Base-by-base conservation (phyloP, 2,797 vertebrate genomes). In the Coregonus ussuriensis region DNA sequence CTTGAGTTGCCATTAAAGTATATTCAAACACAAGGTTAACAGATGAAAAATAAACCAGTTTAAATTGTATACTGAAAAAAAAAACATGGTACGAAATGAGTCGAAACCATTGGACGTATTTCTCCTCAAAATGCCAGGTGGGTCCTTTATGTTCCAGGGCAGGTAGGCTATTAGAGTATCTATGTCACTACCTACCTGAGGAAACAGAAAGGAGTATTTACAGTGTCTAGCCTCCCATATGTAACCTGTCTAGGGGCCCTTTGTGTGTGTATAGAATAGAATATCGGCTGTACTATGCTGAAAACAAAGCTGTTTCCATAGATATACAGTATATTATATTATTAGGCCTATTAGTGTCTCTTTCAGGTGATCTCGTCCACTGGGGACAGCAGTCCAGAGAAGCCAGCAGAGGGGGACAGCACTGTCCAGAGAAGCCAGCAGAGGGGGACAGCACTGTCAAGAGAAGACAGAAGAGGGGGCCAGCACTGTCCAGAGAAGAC, bases 391-490 rank as follows among this genome's bases (percentile, higher is more conserved):
- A 33, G 31, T 33, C 31, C 31, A 33, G 31, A 33, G 31, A 33
- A 33, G 31, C 31, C 31, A 2, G 31, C 31, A 33, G 31, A 33
- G 31, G 31, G 31, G 31, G 31, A 3, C 2, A 33, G 31, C 31
- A 33, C 2, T 33, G 31, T 33, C 31, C 31, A 33, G 31, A 33
- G 31, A 33, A 33, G 31, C 0, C 31, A 2, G 31, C 31, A 33
- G 31, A 33, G 31, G 31, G 75, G 77, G 59, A 68, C 52, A 75
- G 70, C 66, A 53, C 69, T 63, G 74, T 79, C 77, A 72, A 47
- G 77, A 75, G 16, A 51, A 82, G 9, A 79, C 82, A 84, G 80
- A 65, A 84, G 83, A 84, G 81, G 81, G 76, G 71, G 77, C 73
- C 63, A 59, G 54, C 14, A 53, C 6, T 53, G 11, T 53, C 52